phyloP scores from a whole-genome alignment of 2,113 vertebrate species.

The Taurulus bubalis region DNA sequence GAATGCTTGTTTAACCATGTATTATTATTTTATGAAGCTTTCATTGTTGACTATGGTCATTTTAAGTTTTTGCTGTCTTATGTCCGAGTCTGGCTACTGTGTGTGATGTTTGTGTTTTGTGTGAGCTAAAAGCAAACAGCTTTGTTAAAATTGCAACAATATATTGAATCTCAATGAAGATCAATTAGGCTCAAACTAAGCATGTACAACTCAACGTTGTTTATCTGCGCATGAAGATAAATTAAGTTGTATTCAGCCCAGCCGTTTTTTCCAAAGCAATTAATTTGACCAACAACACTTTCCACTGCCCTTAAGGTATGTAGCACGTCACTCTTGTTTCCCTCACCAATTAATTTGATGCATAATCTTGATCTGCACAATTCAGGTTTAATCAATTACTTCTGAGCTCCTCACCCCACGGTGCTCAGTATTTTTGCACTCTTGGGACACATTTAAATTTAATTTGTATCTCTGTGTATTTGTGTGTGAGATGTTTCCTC shows the following conservation, averaged over 20 bases:
- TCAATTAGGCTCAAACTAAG: background rate
- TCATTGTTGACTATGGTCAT: background rate
- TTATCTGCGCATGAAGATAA: background rate
- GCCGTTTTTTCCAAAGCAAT: constrained; percentile 21
- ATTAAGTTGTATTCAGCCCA: constrained; percentile 19
- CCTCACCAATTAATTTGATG: constrained; percentile 42
- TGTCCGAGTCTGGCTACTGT: background rate
- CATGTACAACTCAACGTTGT: background rate
- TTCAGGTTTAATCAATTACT: constrained; percentile 47
- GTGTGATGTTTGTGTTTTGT: background rate
- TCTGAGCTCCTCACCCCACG: constrained; percentile 1
- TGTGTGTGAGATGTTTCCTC: constrained; percentile 1
- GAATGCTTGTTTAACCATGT: background rate
- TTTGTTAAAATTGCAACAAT: background rate
- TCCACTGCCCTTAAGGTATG: constrained; percentile 19
- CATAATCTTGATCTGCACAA: constrained; percentile 43
- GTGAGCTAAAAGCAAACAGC: background rate
- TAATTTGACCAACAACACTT: constrained; percentile 12
- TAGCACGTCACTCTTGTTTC: constrained; percentile 26
- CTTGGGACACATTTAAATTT: constrained; percentile 32
- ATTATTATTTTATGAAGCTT: background rate
- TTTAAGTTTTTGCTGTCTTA: background rate
- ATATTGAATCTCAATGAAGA: background rate
- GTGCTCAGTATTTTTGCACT: constrained; percentile 11
- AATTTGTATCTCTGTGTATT: background rate